A percentile compares a stretch with the other conserved stretches of the same genome.
Conservation (phyloP, 2,797 vertebrate genomes). For the Todus mexicanus region DNA sequence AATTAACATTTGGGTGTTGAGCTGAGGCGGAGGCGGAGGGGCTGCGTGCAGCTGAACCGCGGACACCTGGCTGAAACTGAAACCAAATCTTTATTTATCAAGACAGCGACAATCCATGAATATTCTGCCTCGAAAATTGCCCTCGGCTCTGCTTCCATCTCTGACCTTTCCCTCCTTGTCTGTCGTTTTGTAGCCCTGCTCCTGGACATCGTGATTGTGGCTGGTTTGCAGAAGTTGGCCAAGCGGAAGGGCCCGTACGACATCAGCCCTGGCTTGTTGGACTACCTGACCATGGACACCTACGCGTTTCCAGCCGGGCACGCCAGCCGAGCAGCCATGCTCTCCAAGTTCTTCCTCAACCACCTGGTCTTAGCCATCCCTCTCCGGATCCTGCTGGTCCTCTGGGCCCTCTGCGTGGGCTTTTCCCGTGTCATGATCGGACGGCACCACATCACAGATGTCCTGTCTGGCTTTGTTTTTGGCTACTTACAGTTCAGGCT, state of each 20-base stretch:
- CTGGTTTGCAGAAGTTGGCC: conserved; percentile 89
- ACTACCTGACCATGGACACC: conserved; percentile 89
- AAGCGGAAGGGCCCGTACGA: conserved; percentile 90
- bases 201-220: conserved; percentile 89
- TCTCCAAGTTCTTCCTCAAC: conserved; percentile 94
- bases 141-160: background rate
- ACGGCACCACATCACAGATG: conserved; percentile 91
- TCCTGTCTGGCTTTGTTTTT: conserved; percentile 87
- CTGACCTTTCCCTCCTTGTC: background rate
- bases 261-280: conserved; percentile 83
- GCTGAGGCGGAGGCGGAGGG: background rate
- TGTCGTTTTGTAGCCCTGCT: conserved; percentile 80
- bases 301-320: conserved; percentile 93
- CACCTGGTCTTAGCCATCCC: conserved; percentile 95
- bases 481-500: conserved; percentile 92
- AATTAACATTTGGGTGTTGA: background rate
- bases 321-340: conserved; percentile 91
- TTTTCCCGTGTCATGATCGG: conserved; percentile 92
- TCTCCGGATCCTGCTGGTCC: conserved; percentile 87
- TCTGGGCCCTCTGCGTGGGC: conserved; percentile 92
- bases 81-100: background rate
- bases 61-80: background rate
- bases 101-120: background rate
- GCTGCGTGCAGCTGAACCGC: rapidly evolving
- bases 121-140: background rate